A percentile compares a stretch with the other conserved stretches of the same genome.
Evolutionary conservation across 2,113 vertebrate genomes (phyloP).

Genomic region (Pipa parva): DNA sequence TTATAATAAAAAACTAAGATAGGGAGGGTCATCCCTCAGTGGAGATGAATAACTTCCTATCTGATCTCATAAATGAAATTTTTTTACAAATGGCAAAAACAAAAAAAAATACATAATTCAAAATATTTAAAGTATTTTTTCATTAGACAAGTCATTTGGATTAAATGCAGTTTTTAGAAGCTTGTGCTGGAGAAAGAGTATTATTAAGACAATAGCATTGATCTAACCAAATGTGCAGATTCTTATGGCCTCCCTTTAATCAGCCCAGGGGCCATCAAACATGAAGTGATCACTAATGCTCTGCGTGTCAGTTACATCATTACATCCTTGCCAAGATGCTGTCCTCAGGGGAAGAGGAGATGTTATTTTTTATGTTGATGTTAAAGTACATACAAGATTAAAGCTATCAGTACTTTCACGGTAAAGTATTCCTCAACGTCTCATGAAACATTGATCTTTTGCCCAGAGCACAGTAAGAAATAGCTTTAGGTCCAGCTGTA

Average conservation of each 20-base stretch:
- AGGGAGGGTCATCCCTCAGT: too few relatives aligned
- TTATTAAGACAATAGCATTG: conserved; percentile 1
- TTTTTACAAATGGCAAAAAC: too few relatives aligned
- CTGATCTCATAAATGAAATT: too few relatives aligned
- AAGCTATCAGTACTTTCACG: not conserved
- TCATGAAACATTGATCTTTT: not conserved
- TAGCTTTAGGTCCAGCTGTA: conserved; percentile 2
- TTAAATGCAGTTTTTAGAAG: not conserved
- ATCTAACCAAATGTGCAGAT: not conserved
- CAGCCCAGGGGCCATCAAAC: not conserved
- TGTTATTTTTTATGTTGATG: not conserved
- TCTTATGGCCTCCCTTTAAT: conserved; percentile 4
- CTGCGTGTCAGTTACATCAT: not conserved
- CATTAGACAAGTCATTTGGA: not conserved
- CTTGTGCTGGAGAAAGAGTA: not conserved
- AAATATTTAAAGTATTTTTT: too few relatives aligned
- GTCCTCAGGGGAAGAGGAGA: not conserved
- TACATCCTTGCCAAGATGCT: not conserved
- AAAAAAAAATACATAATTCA: too few relatives aligned
- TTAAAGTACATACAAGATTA: not conserved
- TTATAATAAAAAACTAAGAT: too few relatives aligned
- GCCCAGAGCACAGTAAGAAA: conserved; percentile 1
- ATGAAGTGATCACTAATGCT: not conserved
- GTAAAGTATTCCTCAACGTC: not conserved
- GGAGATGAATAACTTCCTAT: too few relatives aligned